Base-by-base conservation (phyloP, 2,888 invertebrate genomes). In the Listrodromus nycthemerus region DNA sequence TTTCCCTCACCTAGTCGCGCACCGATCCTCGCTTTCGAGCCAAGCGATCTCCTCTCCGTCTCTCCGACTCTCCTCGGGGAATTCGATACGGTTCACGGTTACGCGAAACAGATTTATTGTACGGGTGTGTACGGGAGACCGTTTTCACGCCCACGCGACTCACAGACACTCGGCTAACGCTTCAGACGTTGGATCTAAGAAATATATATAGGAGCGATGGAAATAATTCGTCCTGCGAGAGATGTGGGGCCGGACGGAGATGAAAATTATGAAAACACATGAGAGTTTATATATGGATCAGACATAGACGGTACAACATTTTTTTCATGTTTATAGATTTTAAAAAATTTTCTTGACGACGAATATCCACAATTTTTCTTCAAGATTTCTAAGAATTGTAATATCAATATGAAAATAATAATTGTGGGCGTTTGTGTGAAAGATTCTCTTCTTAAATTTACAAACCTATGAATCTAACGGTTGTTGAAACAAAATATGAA, bases 1-100 rank as follows among this genome's bases (percentile, higher is more conserved):
- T 50, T 50, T 19, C 33, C n/a, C 30, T 55, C 37, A 24, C 19
- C 37, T 74, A 21, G 27, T 27, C 27, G n/a, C 50, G 21, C 21
- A 10, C 55, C 19, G 21, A 48, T n/a, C 24, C 45, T 30, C 33
- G 55, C 70, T 69, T 70, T 78, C 63, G 63, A 50, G 61, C 33
- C 45, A 48, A 16, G 37, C 70, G 33, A 16, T 33, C 61, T 16
- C 27, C 41, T 61, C 67, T 33, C 50, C 33, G 48, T 75, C 45
- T 65, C 76, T 76, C 58, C 41, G 2, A 67, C 79, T 55, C 83
- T 80, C 83, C 66, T 83, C 66, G 45, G 58, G 80, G 80, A 76
- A 83, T 83, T 83, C 71, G 83, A 83, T 76, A 83, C 67, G 83
- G 83, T 83, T 83, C 83, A 83, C 52, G 76, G 83, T 83, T 83